Conservation (phyloP, 2,797 vertebrate genomes). For the Silurus aristotelis region DNA sequence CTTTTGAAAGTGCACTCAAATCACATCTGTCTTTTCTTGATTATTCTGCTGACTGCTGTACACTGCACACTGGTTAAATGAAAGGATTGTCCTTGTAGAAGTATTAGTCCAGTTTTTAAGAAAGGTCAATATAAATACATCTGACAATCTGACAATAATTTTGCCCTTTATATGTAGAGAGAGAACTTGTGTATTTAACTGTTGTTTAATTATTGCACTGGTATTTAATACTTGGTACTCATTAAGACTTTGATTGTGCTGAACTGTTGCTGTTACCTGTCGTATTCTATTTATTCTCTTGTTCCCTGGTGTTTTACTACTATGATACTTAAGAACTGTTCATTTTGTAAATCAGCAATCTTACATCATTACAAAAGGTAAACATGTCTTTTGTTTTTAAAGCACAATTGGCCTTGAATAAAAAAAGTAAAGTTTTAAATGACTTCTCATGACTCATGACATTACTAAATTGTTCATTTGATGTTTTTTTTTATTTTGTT, state of each 20-base stretch:
- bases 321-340: constrained; percentile 23
- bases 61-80: background rate
- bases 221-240: constrained; percentile 21
- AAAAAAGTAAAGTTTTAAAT: constrained; percentile 9
- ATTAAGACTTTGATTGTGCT: constrained; percentile 20
- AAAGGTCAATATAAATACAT: background rate
- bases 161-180: background rate
- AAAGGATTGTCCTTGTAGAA: background rate
- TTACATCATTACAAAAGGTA: background rate
- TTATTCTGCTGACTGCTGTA: background rate
- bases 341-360: constrained; percentile 12
- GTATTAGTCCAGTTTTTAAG: background rate
- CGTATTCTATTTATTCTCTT: constrained; percentile 18
- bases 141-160: background rate
- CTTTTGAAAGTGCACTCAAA: constrained; percentile 16
- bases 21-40: background rate
- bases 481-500: background rate
- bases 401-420: constrained; percentile 10
- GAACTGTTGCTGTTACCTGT: constrained; percentile 14
- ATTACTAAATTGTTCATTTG: background rate
- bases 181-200: constrained; percentile 11
- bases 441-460: background rate
- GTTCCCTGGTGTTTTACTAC: constrained; percentile 32
- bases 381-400: too few relatives aligned
- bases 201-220: constrained; percentile 34